These are phyloP conservation scores for Thereva unica DNA, from an alignment of 2,888 invertebrate genomes.

Conservation along the genomic window DNA sequence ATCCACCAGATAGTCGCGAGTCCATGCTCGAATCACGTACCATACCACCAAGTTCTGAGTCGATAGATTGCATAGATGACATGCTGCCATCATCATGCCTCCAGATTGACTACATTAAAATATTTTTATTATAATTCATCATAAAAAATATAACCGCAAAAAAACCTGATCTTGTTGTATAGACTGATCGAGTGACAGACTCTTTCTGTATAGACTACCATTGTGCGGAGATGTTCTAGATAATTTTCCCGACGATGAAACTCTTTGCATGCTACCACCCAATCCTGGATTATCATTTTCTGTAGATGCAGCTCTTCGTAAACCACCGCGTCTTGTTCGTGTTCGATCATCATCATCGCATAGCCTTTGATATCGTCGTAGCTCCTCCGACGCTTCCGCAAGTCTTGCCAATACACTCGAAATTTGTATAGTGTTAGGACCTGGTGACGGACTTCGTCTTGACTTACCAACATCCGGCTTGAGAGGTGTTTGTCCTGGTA, in stretches of 20 bases:
- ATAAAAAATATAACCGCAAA: background rate
- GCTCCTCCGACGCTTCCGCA: conserved; percentile 73
- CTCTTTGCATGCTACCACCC: conserved; percentile 52
- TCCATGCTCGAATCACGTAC: conserved; percentile 79
- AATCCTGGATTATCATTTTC: conserved; percentile 63
- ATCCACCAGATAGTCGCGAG: conserved; percentile 81
- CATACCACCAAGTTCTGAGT: conserved; percentile 68
- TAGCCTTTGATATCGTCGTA: conserved; percentile 61
- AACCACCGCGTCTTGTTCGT: conserved; percentile 56
- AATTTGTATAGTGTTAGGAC: conserved; percentile 50
- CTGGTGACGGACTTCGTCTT: conserved; percentile 53
- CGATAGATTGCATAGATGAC: conserved; percentile 79
- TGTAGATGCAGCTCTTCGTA: conserved; percentile 64
- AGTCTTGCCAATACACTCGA: conserved; percentile 62
- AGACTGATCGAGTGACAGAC: conserved; percentile 72
- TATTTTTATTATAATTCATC: conserved; percentile 1
- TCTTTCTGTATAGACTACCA: conserved; percentile 69
- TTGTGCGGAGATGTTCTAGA: conserved; percentile 54
- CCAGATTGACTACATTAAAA: conserved; percentile 71
- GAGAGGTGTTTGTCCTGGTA: conserved; percentile 44
- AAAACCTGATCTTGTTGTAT: conserved; percentile 59
- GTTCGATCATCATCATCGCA: conserved; percentile 63
- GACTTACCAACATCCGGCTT: conserved; percentile 51
- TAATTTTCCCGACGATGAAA: conserved; percentile 51
- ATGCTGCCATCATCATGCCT: conserved; percentile 81